Evolutionary conservation across 35 echinoderm and acorn worm species (phyloP), one percentile per base, ranked within the genome.

Genomic region (Diadema setosum): DNA sequence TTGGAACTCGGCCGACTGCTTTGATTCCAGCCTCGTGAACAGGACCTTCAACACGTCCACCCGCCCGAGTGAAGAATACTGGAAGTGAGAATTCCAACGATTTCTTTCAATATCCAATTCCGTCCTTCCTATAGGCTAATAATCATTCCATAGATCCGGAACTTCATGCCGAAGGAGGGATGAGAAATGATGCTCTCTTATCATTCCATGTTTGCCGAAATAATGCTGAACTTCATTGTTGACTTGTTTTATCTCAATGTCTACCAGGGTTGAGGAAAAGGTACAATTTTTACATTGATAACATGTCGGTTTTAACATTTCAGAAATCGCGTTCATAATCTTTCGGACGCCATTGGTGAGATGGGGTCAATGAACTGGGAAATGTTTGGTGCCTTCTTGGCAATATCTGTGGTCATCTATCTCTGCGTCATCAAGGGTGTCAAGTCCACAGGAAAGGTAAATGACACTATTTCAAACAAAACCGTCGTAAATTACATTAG

Each of bases 1-100:
- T 24, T 96, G 94, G 94, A 96, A 96, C 67, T 89, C 94, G 14
- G 80, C 42, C 35, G 52, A 84, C 7, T 96, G 94, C 70, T 83
- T 45, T 65, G 52, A 88, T 5, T 75, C 87, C 46, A 75, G 87
- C 50, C 21, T 56, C 14, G n/a, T n/a, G n/a, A 56, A 56, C 50
- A 56, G 21, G 14, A 56, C 50, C 14, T 56, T 56, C 50, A 56
- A 56, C 50, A 14, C 14, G 0, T 67, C 82, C n/a, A 20, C 18
- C 18, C 60, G 85, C 49, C 86, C 91, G 1, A 78, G 85, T 56
- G 85, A 93, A 42, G 91, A 93, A 82, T 93, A 84, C 74, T 93
- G 76, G 74, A 65, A 88, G 91, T 93, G 45, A 82, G 84, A 31
- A n/a, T 12, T 40, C 16, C 14, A 21, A 14, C 50, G 14, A 56